Evolutionary conservation across 2,113 vertebrate species (phyloP), one percentile per base, ranked within the genome.

Genomic region (Sinosuthora webbiana): DNA sequence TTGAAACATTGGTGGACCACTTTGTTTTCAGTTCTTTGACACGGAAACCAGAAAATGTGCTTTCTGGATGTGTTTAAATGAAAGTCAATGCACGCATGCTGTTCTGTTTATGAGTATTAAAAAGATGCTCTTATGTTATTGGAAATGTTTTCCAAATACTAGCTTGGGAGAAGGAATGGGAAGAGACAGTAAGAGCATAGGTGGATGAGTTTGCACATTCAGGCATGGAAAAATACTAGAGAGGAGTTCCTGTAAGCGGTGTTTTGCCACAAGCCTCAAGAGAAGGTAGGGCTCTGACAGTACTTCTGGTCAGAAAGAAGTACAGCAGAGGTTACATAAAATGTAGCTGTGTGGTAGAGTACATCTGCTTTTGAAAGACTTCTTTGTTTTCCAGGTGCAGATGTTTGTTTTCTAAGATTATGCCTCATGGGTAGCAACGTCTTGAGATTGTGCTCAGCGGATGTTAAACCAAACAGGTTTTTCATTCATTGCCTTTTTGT

Each of bases 341-440:
- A 79, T 65, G 85, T 24, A 68, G 56, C 79, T 81, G 80, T 94
- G 94, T 97, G 92, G 90, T 82, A 78, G 75, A 69, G 91, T 76
- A 84, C 94, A 93, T 97, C 87, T 84, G 85, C 87, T 95, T 90
- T 95, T 97, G 95, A 98, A 98, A 97, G 96, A 65, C 76, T 75
- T 89, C 94, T 97, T 96, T 98, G 97, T 97, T 94, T 91, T 93
- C 78, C 33, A 88, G 83, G 85, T 96, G 84, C 95, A 97, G 97
- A 97, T 96, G 90, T 97, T 93, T 95, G 85, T 91, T 94, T 95
- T 53, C 79, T 52, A 85, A 94, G 69, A 41, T 55, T 63, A 83
- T 70, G 76, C 89, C 92, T 82, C 68, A 86, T 89, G 90, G 11
- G 27, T 86, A 67, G 71, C 42, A 53, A 81, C 33, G 60, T 83